Evolutionary conservation across 2,888 invertebrate species (phyloP).

Genomic region (Petrophora chlorosata): DNA sequence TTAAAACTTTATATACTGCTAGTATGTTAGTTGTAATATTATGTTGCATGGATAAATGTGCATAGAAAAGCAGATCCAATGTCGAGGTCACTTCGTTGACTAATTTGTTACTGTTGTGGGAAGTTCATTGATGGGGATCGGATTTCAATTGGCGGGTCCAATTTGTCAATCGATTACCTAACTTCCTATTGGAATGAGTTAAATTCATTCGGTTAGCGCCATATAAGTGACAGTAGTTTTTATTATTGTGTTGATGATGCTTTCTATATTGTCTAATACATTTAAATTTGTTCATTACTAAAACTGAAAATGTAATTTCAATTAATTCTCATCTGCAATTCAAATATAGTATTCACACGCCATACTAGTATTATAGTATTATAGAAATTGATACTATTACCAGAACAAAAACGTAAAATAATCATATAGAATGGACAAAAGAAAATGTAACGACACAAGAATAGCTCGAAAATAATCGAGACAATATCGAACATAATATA

Average conservation of each 20-base stretch:
- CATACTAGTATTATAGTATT: no score
- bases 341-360: no score
- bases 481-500: slow-evolving; percentile 8
- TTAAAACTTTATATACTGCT: slow-evolving; percentile 6
- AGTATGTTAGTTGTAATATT: slow-evolving; percentile 5
- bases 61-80: slow-evolving; percentile 29
- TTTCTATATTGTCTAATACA: no score
- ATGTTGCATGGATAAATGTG: slow-evolving; percentile 27
- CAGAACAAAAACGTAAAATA: no score
- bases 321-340: no score
- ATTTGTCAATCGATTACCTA: slow-evolving; percentile 7
- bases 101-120: slow-evolving; percentile 11
- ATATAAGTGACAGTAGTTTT: no score
- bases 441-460: not conserved
- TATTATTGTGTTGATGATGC: not conserved
- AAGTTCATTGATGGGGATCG: not conserved
- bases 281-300: no score
- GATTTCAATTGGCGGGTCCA: slow-evolving; percentile 6
- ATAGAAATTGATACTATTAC: no score
- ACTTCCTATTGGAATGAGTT: not conserved
- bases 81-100: slow-evolving; percentile 28
- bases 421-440: not conserved
- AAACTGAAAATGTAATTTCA: no score
- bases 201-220: no score
- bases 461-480: not conserved